Evolutionary conservation across 2,113 vertebrate species (phyloP).

Genomic region (Gila orcuttii): DNA sequence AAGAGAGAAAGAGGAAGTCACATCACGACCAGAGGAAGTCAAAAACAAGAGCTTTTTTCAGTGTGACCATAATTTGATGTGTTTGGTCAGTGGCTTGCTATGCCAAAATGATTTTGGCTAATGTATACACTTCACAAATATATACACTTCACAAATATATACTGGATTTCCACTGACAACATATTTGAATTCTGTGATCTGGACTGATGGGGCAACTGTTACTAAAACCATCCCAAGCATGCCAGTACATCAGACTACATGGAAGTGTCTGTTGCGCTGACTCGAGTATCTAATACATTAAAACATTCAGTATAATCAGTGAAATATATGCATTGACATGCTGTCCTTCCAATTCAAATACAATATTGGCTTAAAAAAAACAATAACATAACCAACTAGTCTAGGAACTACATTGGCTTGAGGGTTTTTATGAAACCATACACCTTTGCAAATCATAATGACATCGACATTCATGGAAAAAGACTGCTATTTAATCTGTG

Average conservation of each 20-base stretch:
- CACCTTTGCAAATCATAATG: neutral
- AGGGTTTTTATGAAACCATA: slow-evolving; percentile 28
- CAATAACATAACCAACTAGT: neutral
- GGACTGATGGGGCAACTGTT: slow-evolving; percentile 26
- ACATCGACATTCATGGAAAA: slow-evolving; percentile 14
- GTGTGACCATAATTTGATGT: neutral
- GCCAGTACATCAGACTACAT: neutral
- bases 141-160: neutral
- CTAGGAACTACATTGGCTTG: neutral
- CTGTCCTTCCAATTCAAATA: neutral
- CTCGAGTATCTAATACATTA: neutral
- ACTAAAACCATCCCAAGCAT: slow-evolving; percentile 13
- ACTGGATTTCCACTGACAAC: neutral
- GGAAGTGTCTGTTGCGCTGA: neutral
- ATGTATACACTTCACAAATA: neutral
- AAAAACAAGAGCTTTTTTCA: neutral
- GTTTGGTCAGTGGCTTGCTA: neutral
- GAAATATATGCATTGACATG: neutral
- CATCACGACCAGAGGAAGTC: neutral
- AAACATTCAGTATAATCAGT: neutral
- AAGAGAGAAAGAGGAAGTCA: slow-evolving; percentile 10
- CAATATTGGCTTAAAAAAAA: neutral
- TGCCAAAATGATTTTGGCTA: neutral
- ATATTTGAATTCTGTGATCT: neutral
- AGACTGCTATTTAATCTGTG: slow-evolving; percentile 1